Evolutionary conservation across 1,140 invertebrate genomes (phyloP).

Genomic region (Euwallacea similis): DNA sequence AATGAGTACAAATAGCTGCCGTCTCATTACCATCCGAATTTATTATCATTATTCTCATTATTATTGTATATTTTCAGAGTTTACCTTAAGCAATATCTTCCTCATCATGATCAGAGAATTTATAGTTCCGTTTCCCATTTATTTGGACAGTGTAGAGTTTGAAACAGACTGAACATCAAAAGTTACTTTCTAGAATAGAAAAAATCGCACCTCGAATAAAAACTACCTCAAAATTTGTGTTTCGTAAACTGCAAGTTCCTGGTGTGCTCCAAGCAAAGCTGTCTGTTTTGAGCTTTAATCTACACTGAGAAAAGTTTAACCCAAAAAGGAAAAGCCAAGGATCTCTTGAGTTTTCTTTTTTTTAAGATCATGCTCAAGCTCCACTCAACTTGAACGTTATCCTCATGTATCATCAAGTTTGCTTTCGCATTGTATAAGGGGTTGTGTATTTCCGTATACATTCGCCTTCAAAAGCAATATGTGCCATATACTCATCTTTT

Average conservation of each 20-base stretch:
- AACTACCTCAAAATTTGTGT: constrained; percentile 34
- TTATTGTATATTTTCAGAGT: constrained; percentile 48
- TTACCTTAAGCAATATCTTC: constrained; percentile 47
- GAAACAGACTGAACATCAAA: constrained; percentile 14
- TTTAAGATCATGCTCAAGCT: constrained; percentile 10
- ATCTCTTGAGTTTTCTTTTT: constrained; percentile 24
- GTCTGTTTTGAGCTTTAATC: constrained; percentile 23
- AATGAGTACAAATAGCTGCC: constrained; percentile 52
- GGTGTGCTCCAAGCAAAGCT: constrained; percentile 20
- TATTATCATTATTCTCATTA: constrained; percentile 48
- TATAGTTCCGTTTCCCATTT: constrained; percentile 39
- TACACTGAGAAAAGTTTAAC: constrained; percentile 21
- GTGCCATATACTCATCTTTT: constrained; percentile 42
- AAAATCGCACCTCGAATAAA: constrained; percentile 19
- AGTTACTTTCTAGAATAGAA: constrained; percentile 27
- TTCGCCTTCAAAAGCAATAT: constrained; percentile 41
- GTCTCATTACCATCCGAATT: constrained; percentile 42
- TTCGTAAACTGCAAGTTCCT: constrained; percentile 19
- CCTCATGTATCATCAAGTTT: too few species aligned
- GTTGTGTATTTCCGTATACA: constrained; percentile 25
- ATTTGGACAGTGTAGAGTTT: constrained; percentile 21
- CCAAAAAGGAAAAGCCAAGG: constrained; percentile 21
- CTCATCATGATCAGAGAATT: constrained; percentile 37
- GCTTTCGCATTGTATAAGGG: constrained; percentile 12
- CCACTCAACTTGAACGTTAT: too few species aligned